A percentile compares a stretch with the other conserved stretches of the same genome.
Evolutionary conservation across 2,888 invertebrate genomes (phyloP).

Genomic region (Dione juno): DNA sequence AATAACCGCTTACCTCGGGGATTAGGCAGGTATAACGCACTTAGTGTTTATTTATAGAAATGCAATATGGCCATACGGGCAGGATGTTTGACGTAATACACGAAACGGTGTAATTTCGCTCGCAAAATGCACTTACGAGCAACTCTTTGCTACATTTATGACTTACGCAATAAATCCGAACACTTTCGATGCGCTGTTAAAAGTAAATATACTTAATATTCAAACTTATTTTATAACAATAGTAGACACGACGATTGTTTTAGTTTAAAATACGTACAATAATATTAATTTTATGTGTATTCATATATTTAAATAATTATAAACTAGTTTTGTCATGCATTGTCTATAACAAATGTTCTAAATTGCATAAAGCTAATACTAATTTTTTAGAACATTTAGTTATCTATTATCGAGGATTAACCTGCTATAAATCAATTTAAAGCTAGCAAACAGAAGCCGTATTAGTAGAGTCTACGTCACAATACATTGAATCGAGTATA

Average conservation of each 20-base stretch:
- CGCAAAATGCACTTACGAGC: slow-evolving; percentile 21
- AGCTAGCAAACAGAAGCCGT: slow-evolving; percentile 22
- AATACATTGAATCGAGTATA: slow-evolving; percentile 11
- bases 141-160: slow-evolving; percentile 17
- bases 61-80: slow-evolving; percentile 47
- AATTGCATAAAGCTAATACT: neutral
- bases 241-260: neutral
- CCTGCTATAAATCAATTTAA: slow-evolving; percentile 8
- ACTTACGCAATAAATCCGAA: slow-evolving; percentile 14
- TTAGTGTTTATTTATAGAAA: slow-evolving; percentile 45
- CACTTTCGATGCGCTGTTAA: slow-evolving; percentile 24
- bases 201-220: neutral
- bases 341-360: neutral
- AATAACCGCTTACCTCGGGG: slow-evolving; percentile 31
- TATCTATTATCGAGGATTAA: slow-evolving; percentile 7
- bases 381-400: neutral
- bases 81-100: slow-evolving; percentile 60
- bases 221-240: neutral
- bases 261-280: neutral
- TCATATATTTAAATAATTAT: slow-evolving; percentile 4
- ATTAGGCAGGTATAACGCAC: slow-evolving; percentile 42
- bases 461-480: slow-evolving; percentile 4
- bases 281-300: neutral
- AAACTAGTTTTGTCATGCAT: neutral
- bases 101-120: slow-evolving; percentile 46